These are phyloP conservation scores for Pangasianodon gigas DNA, from an alignment of 2,113 vertebrate species.

Conservation along the genomic window DNA sequence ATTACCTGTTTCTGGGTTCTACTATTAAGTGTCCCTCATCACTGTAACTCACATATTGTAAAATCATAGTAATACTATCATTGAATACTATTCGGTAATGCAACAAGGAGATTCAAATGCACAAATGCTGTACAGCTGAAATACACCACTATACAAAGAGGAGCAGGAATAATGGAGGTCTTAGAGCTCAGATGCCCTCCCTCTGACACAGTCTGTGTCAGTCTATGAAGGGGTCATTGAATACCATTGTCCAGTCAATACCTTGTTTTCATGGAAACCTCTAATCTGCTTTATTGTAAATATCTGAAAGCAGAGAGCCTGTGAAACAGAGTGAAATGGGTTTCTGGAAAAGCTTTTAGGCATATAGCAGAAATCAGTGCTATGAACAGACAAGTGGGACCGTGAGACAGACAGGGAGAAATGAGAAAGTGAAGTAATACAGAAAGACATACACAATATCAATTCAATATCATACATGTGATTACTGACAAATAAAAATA, in stretches of 20 bases:
- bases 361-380: constrained; percentile 4
- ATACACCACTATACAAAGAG: not conserved
- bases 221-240: constrained; percentile 15
- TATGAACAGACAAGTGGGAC: constrained; percentile 35
- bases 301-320: constrained; percentile 49
- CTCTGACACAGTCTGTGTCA: not conserved
- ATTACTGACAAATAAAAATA: not conserved
- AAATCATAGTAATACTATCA: not conserved
- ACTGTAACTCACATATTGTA: not conserved
- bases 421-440: constrained; percentile 4
- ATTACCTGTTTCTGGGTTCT: not conserved
- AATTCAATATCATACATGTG: not conserved
- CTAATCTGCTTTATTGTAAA: constrained; percentile 57
- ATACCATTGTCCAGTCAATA: constrained; percentile 20
- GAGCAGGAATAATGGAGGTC: constrained; percentile 7
- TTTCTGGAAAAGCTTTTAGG: constrained; percentile 60
- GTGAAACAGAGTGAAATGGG: constrained; percentile 37
- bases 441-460: not conserved
- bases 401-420: not conserved
- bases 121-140: constrained; percentile 2
- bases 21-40: not conserved
- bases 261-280: constrained; percentile 48
- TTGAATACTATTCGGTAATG: not conserved
- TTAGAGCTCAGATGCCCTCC: not conserved
- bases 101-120: not conserved